Conservation (phyloP, 2,113 vertebrate species). For the Sinocyclocheilus anophthalmus region DNA sequence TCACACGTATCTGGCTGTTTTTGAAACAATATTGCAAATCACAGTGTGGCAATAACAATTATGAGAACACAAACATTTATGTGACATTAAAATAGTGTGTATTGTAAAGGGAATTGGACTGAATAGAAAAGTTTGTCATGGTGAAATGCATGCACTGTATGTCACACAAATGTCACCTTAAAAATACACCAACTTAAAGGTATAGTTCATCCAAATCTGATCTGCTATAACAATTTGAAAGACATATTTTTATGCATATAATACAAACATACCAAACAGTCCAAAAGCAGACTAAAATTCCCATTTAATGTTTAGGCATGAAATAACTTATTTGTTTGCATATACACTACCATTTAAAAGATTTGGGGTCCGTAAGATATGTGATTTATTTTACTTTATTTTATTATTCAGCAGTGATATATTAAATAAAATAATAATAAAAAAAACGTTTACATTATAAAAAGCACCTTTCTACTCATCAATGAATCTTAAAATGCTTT, state of each 20-base stretch:
- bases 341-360: too few relatives aligned
- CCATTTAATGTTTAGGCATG: not conserved
- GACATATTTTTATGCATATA: not conserved
- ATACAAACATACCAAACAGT: not conserved
- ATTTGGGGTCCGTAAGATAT: too few relatives aligned
- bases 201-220: not conserved
- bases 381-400: too few relatives aligned
- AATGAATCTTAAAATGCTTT: too few relatives aligned
- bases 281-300: not conserved
- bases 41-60: conserved; percentile 34
- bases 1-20: conserved; percentile 43
- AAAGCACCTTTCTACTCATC: too few relatives aligned
- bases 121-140: not conserved
- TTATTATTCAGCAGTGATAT: too few relatives aligned
- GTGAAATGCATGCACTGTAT: not conserved
- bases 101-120: conserved; percentile 21
- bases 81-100: conserved; percentile 13
- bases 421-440: too few relatives aligned
- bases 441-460: too few relatives aligned
- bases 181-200: not conserved
- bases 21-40: conserved; percentile 47
- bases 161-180: not conserved
- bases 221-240: not conserved
- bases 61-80: conserved; percentile 30
- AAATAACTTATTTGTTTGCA: too few relatives aligned